Evolutionary conservation across 1,140 invertebrate species (phyloP), one percentile per base, ranked within the genome.

Genomic region (Drosophila bocqueti): DNA sequence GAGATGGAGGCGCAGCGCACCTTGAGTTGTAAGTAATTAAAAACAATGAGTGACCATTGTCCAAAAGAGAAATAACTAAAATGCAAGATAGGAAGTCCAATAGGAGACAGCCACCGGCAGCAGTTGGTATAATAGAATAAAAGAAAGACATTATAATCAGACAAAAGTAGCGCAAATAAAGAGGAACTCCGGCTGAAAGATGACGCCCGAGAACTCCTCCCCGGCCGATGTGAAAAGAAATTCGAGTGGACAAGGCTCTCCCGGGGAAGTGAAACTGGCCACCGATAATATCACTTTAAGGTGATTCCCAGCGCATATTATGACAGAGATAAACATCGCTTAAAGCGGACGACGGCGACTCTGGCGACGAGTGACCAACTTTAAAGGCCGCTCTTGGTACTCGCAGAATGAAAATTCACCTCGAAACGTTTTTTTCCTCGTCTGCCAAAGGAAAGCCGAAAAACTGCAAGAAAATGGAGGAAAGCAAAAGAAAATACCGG

Each of bases 251-350:
- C 61, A 77, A 62, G 38, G 29, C 29, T 60, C 54, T 50, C 76
- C 45, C 24, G 57, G 54, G 52, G 60, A 78, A 61, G 63, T 50
- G 26, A 38, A 45, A 55, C 64, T 58, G 49, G 76, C 64, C 83
- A 62, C 54, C 63, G 85, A 89, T 90, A 89, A 85, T 90, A 90
- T 89, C 85, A 65, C 67, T 76, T 73, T 76, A 85, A 90, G 85
- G 85, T 89, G 85, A 89, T 89, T 89, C 85, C 85, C 85, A 89
- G 85, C 79, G 85, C 85, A 90, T 89, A 89, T 89, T 89, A 89
- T 89, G 85, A 89, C 85, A 90, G 83, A 89, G 85, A 89, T 89
- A 89, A 90, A 66, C 82, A 89, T 89, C 85, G 81, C 75, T 69
- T 79, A 76, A 89, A 84, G 81, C 61, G 55, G 52, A 49, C 40